Percentiles rank a stretch among this genome's conserved stretches.
phyloP scores from a whole-genome alignment of 2,888 invertebrate species.

The Caenorhabditis afra region DNA sequence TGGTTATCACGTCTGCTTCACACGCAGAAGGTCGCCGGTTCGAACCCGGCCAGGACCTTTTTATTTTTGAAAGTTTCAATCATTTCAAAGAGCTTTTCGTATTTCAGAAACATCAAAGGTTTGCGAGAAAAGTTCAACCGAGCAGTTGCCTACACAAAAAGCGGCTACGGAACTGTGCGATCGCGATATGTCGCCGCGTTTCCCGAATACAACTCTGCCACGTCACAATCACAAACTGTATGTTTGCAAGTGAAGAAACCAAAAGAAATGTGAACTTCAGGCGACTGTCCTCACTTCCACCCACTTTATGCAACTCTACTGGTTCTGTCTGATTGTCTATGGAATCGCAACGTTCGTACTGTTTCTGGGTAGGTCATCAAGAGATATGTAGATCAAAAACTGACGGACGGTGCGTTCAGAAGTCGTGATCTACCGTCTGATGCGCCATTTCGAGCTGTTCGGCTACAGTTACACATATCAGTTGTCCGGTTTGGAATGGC shows the following conservation, averaged over 20 bases:
- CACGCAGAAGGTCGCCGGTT: slow-evolving; percentile 78
- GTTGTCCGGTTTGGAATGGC: slow-evolving; percentile 45
- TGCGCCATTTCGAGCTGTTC: slow-evolving; percentile 28
- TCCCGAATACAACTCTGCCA: slow-evolving; percentile 33
- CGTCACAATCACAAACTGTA: slow-evolving; percentile 42
- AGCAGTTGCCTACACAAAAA: slow-evolving; percentile 51
- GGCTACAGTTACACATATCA: slow-evolving; percentile 44
- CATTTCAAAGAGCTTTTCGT: background rate
- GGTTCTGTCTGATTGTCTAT: slow-evolving; percentile 34
- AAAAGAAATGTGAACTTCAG: slow-evolving; percentile 9
- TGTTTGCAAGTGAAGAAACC: background rate
- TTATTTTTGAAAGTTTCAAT: background rate
- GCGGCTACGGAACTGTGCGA: slow-evolving; percentile 50
- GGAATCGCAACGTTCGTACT: slow-evolving; percentile 20
- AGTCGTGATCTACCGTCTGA: slow-evolving; percentile 29
- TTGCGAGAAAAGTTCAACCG: slow-evolving; percentile 61
- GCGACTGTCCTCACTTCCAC: slow-evolving; percentile 46
- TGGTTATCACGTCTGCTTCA: slow-evolving; percentile 78
- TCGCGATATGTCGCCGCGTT: slow-evolving; percentile 43
- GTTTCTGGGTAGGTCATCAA: slow-evolving; percentile 3
- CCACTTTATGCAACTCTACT: slow-evolving; percentile 58
- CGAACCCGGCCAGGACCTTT: slow-evolving; percentile 72
- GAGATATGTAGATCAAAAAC: background rate
- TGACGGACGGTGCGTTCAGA: slow-evolving; percentile 8
- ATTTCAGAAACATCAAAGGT: slow-evolving; percentile 57